Percentiles rank a stretch among this genome's conserved stretches.
Evolutionary conservation across 2,888 invertebrate genomes (phyloP).

Genomic region (Clostera curtula): DNA sequence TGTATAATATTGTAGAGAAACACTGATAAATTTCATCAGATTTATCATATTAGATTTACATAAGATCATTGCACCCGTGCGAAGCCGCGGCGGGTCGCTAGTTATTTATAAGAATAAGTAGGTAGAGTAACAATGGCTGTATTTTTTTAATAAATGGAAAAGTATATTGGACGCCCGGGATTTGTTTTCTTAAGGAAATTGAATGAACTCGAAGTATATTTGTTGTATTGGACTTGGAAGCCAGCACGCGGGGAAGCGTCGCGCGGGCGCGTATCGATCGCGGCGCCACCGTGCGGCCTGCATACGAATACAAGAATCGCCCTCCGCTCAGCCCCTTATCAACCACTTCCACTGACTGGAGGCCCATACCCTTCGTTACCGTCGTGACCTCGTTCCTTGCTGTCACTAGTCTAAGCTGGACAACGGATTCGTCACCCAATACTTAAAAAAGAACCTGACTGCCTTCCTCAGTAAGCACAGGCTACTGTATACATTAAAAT

Average conservation of each 20-base stretch:
- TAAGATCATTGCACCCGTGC: too few relatives aligned
- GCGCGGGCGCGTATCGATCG: slow-evolving; percentile 74
- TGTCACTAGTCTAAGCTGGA: slow-evolving; percentile 32
- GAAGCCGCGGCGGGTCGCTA: too few relatives aligned
- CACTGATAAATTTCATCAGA: too few relatives aligned
- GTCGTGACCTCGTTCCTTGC: slow-evolving; percentile 50
- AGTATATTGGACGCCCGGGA: too few relatives aligned
- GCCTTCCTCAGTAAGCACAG: too few relatives aligned
- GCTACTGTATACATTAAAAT: too few relatives aligned
- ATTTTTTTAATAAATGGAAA: too few relatives aligned
- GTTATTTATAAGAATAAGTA: too few relatives aligned
- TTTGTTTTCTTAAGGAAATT: slow-evolving; percentile 28
- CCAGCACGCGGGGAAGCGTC: slow-evolving; percentile 49
- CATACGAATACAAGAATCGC: slow-evolving; percentile 70
- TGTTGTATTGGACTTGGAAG: slow-evolving; percentile 49
- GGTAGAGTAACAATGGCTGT: too few relatives aligned
- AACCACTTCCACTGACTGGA: slow-evolving; percentile 53
- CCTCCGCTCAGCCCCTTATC: slow-evolving; percentile 61
- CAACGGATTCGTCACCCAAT: slow-evolving; percentile 4
- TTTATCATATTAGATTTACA: too few relatives aligned
- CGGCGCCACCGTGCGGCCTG: slow-evolving; percentile 58
- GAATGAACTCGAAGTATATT: slow-evolving; percentile 48
- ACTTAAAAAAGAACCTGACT: too few relatives aligned
- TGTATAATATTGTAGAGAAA: too few relatives aligned
- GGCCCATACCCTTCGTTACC: slow-evolving; percentile 52